phyloP scores from a whole-genome alignment of 1,140 invertebrate genomes.

The Ceratina calcarata region DNA sequence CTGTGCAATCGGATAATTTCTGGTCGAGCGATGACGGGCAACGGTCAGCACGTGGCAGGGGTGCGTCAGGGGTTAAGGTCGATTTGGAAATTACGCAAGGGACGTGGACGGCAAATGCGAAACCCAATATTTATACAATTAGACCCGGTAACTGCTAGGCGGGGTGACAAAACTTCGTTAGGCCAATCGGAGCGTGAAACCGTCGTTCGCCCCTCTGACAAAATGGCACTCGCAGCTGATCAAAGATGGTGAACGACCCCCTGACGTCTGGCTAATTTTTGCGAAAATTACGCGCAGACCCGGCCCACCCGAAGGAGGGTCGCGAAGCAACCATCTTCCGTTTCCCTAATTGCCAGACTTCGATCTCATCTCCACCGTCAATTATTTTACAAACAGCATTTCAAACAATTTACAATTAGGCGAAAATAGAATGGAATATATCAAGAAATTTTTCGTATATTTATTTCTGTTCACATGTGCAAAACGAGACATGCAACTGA shows the following conservation, averaged over 20 bases:
- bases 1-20: not conserved
- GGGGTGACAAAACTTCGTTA: constrained; percentile 73
- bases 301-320: constrained; percentile 17
- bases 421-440: too few species aligned
- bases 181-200: constrained; percentile 75
- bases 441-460: not conserved
- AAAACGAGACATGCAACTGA: too few species aligned
- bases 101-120: constrained; percentile 60
- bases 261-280: constrained; percentile 67
- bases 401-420: too few species aligned
- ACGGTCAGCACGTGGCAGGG: constrained; percentile 11
- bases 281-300: constrained; percentile 61
- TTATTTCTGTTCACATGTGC: too few species aligned
- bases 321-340: constrained; percentile 41
- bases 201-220: constrained; percentile 63
- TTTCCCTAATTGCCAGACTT: constrained; percentile 6
- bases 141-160: constrained; percentile 65
- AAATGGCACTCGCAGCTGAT: constrained; percentile 66
- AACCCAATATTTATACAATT: constrained; percentile 79
- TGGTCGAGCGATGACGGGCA: not conserved
- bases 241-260: constrained; percentile 68
- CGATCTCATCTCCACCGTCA: not conserved
- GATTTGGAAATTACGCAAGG: constrained; percentile 55
- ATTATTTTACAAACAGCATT: not conserved
- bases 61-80: constrained; percentile 3